Evolutionary conservation across 2,797 vertebrate species (phyloP).

Genomic region (Eulemur rubriventer): DNA sequence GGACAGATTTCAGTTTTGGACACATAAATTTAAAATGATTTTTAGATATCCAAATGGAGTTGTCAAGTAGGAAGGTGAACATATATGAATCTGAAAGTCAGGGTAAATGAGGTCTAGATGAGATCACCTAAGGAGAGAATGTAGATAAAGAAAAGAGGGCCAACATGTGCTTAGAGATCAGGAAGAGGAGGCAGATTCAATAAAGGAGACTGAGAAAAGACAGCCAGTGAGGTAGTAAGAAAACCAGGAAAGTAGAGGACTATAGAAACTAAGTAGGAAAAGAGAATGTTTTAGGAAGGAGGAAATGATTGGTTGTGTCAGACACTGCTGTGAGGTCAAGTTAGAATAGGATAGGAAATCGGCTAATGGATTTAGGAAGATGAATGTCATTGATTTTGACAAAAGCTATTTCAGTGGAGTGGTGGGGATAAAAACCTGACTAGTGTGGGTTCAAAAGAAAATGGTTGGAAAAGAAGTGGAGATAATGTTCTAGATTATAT

Average conservation of each 20-base stretch:
- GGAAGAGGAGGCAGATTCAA: background rate
- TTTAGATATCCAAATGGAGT: background rate
- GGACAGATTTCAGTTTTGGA: background rate
- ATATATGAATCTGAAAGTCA: background rate
- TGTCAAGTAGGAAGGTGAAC: background rate
- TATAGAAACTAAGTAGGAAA: background rate
- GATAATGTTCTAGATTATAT: background rate
- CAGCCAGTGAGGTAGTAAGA: background rate
- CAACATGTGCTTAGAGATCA: background rate
- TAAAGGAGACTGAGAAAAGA: background rate
- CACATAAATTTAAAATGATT: background rate
- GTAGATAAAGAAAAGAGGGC: background rate
- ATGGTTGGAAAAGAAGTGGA: background rate
- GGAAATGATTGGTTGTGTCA: background rate
- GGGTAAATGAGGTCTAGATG: background rate
- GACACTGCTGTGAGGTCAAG: background rate
- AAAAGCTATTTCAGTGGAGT: background rate
- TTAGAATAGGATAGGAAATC: background rate
- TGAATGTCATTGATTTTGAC: background rate
- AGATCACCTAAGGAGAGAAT: background rate
- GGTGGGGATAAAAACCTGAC: background rate
- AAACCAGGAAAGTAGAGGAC: background rate
- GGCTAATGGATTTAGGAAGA: background rate
- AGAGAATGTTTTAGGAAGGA: background rate
- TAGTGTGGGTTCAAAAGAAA: background rate